Evolutionary conservation across 2,888 invertebrate species (phyloP).

Genomic region (Prosapia bicincta): DNA sequence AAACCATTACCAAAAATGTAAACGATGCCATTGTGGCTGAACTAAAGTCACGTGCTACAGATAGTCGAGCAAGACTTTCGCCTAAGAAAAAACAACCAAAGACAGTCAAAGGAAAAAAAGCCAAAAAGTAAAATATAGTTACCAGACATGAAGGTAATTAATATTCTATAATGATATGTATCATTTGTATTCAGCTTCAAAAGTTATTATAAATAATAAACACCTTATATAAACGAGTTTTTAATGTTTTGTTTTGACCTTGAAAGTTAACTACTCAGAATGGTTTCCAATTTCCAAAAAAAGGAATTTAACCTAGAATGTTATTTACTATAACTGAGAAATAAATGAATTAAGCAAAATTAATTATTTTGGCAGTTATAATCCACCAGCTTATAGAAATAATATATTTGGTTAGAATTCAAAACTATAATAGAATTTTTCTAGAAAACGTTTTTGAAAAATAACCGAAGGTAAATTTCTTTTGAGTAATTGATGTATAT

Average conservation of each 20-base stretch:
- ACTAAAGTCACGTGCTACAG: constrained; percentile 56
- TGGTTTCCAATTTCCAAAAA: no score
- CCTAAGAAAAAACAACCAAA: constrained; percentile 37
- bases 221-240: neutral
- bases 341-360: no score
- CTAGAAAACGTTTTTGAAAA: no score
- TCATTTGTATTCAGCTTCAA: neutral
- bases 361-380: no score
- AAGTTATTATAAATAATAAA: neutral
- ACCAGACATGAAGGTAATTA: neutral
- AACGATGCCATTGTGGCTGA: constrained; percentile 66
- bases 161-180: neutral
- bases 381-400: no score
- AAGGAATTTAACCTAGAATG: no score
- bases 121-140: constrained; percentile 4
- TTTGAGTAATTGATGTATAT: no score
- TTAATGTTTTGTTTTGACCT: neutral
- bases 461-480: no score
- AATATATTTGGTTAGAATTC: no score
- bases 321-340: no score
- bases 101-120: constrained; percentile 30
- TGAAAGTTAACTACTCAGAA: no score
- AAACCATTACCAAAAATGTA: constrained; percentile 64
- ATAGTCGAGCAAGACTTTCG: constrained; percentile 41
- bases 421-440: no score